Conservation (phyloP, 2,797 vertebrate species). For the Poeciliopsis paucimaculata region DNA sequence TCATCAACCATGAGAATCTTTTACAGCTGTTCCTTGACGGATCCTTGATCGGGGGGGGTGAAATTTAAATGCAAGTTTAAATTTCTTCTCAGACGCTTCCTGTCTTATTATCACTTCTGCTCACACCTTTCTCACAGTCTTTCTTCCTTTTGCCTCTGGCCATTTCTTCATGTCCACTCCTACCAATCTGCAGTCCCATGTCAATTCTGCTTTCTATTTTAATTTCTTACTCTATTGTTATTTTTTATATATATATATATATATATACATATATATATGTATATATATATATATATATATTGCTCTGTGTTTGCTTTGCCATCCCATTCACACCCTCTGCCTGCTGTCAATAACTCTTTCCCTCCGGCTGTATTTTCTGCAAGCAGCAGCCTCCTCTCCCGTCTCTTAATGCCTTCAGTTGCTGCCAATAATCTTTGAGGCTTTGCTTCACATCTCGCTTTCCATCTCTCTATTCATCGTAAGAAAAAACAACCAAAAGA, state of each 20-base stretch:
- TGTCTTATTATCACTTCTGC: slow-evolving; percentile 33
- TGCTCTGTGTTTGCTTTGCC: not conserved
- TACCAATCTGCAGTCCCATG: slow-evolving; percentile 11
- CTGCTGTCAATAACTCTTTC: slow-evolving; percentile 14
- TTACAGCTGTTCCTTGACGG: not conserved
- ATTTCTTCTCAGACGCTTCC: not conserved
- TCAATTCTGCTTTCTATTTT: slow-evolving; percentile 38
- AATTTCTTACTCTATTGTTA: slow-evolving; percentile 34
- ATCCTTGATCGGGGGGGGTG: not conserved
- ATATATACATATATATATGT: too few relatives aligned
- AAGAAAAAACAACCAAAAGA: not conserved
- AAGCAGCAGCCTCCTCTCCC: not conserved
- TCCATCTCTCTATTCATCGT: not conserved
- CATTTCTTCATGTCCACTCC: slow-evolving; percentile 6
- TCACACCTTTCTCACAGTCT: slow-evolving; percentile 16
- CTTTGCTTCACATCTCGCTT: not conserved
- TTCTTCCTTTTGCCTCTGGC: slow-evolving; percentile 31
- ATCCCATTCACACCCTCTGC: not conserved
- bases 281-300: too few relatives aligned
- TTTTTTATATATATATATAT: slow-evolving; percentile 7
- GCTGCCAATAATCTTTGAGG: not conserved
- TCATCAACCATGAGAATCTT: slow-evolving; percentile 6
- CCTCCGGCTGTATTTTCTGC: not conserved
- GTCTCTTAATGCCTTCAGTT: not conserved
- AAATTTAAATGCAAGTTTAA: not conserved